phyloP scores from a whole-genome alignment of 1,140 invertebrate species.

The Potamilus streckersoni region DNA sequence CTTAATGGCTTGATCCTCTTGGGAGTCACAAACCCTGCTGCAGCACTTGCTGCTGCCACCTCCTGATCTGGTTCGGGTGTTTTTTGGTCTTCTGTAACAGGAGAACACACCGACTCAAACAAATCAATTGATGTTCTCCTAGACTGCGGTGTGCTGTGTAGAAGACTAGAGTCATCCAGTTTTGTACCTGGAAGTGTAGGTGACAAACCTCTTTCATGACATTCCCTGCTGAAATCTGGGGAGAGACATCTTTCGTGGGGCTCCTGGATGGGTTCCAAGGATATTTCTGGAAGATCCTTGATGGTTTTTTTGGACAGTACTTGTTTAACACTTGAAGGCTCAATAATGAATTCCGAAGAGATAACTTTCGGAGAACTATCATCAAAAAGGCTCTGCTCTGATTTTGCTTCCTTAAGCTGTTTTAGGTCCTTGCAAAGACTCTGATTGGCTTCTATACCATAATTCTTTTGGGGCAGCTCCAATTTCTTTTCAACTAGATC shows the following conservation, averaged over 20 bases:
- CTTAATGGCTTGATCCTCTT: constrained; percentile 26
- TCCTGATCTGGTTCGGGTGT: neutral
- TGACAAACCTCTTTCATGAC: neutral
- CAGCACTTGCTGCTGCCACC: neutral
- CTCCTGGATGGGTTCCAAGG: neutral
- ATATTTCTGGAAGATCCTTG: no score
- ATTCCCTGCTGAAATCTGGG: neutral
- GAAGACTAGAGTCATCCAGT: constrained; percentile 6
- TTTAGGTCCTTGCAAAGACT: no score
- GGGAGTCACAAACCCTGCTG: constrained; percentile 37
- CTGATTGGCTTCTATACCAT: no score
- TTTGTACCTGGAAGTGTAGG: no score
- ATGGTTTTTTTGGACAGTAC: no score
- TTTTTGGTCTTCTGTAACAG: constrained; percentile 28
- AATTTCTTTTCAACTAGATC: no score
- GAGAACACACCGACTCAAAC: constrained; percentile 42
- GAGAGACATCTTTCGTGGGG: neutral
- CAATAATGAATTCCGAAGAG: no score
- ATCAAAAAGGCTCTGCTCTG: no score
- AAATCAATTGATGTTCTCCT: constrained; percentile 25
- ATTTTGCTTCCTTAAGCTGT: no score
- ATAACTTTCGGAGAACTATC: no score
- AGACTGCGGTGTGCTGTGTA: constrained; percentile 47
- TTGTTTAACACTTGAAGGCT: no score
- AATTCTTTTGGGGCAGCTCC: no score